Evolutionary conservation across 2,797 vertebrate genomes (phyloP).

Genomic region (Sphenodon punctatus): DNA sequence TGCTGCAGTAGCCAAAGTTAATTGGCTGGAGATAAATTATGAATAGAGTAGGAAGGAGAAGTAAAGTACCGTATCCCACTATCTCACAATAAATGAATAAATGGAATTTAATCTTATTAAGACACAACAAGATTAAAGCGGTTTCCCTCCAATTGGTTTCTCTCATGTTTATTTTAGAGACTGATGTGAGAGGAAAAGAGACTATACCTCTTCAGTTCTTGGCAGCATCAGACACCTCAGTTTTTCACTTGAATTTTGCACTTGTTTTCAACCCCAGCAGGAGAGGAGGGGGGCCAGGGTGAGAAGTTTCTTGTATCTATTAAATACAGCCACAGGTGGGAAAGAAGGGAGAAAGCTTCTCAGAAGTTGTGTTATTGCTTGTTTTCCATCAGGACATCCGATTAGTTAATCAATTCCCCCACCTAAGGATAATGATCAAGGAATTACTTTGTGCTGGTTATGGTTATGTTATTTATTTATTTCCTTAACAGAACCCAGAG

Average conservation of each 20-base stretch:
- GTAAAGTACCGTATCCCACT: neutral
- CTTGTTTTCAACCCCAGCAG: neutral
- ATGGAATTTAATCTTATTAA: conserved; percentile 38
- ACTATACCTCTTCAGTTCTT: too few species aligned
- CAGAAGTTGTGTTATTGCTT: too few species aligned
- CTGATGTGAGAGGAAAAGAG: neutral
- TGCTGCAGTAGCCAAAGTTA: conserved; percentile 26
- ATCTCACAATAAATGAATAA: neutral
- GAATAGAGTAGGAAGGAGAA: conserved; percentile 10
- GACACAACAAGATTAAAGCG: conserved; percentile 13
- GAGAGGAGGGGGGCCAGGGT: neutral
- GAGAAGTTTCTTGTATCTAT: neutral
- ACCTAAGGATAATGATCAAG: too few species aligned
- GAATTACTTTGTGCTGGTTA: too few species aligned
- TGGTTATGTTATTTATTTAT: too few species aligned
- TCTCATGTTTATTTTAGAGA: neutral
- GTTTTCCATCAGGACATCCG: too few species aligned
- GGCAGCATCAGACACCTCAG: neutral
- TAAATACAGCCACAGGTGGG: too few species aligned
- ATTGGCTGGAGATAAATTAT: conserved; percentile 50
- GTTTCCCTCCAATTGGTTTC: neutral
- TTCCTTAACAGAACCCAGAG: too few species aligned
- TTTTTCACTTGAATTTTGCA: neutral
- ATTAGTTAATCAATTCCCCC: too few species aligned
- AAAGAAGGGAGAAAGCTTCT: too few species aligned